phyloP scores from a whole-genome alignment of 2,888 invertebrate species.

The Sesia bembeciformis region DNA sequence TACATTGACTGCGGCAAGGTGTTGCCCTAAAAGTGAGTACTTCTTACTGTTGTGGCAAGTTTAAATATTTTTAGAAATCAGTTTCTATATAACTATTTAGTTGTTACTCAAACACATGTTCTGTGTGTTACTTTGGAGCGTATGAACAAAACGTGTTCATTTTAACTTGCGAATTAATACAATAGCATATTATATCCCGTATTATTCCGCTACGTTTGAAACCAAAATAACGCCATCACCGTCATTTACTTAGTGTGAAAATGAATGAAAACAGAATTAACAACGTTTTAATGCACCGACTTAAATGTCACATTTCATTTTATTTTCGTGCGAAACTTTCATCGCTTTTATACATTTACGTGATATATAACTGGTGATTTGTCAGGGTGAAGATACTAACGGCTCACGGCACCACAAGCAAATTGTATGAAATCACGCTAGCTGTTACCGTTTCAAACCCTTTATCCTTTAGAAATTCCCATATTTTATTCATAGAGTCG shows the following conservation, averaged over 20 bases:
- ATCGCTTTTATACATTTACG: slow-evolving; percentile 27
- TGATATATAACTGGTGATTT: slow-evolving; percentile 40
- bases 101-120: too few species aligned
- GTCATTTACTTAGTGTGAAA: background rate
- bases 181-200: too few species aligned
- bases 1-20: slow-evolving; percentile 86
- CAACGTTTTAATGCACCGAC: background rate
- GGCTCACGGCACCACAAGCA: slow-evolving; percentile 46
- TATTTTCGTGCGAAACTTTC: slow-evolving; percentile 14
- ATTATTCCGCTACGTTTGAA: background rate
- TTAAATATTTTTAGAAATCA: too few species aligned
- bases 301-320: slow-evolving; percentile 1
- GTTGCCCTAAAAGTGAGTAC: slow-evolving; percentile 85
- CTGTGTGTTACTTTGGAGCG: too few species aligned
- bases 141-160: too few species aligned
- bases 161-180: too few species aligned
- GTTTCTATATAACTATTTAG: too few species aligned
- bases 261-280: background rate
- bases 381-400: slow-evolving; percentile 54
- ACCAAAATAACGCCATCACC: background rate
- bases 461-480: slow-evolving; percentile 39
- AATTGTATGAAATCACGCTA: slow-evolving; percentile 66
- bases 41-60: background rate
- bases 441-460: slow-evolving; percentile 37
- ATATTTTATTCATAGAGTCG: slow-evolving; percentile 16